Evolutionary conservation across 2,888 invertebrate species (phyloP).

Genomic region (Ormyrus nitidulus): DNA sequence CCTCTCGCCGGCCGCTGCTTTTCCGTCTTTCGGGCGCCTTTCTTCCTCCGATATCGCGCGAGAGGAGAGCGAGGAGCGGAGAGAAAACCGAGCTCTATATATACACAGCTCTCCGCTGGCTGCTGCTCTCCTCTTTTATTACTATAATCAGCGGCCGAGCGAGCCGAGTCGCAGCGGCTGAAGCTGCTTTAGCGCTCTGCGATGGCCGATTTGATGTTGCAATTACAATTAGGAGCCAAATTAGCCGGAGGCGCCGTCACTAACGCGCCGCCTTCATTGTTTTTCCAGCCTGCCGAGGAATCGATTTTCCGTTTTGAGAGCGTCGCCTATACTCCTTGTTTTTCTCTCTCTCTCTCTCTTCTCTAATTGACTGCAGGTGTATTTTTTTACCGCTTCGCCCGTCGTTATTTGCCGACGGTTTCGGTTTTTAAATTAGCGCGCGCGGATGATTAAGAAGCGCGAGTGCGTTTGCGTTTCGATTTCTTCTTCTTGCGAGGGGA

Average conservation of each 20-base stretch:
- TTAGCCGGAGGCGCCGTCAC: neutral
- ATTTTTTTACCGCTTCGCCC: too few species aligned
- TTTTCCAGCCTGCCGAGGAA: neutral
- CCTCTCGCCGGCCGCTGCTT: neutral
- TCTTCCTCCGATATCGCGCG: conserved; percentile 2
- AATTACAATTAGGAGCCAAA: conserved; percentile 9
- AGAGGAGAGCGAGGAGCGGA: neutral
- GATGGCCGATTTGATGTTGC: conserved; percentile 6
- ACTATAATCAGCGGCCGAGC: conserved; percentile 11
- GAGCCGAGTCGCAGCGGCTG: neutral
- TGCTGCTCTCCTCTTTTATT: conserved; percentile 17
- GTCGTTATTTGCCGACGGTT: too few species aligned
- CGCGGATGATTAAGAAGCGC: conserved; percentile 21
- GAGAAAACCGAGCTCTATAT: conserved; percentile 18
- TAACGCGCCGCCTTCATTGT: neutral
- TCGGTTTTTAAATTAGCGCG: too few species aligned
- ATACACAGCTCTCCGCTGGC: too few species aligned
- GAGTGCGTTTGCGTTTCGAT: conserved; percentile 15
- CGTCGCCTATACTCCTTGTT: too few species aligned
- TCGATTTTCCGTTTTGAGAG: too few species aligned
- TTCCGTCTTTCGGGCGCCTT: conserved; percentile 30
- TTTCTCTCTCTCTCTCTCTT: too few species aligned
- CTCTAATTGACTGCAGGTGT: too few species aligned
- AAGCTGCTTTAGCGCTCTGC: neutral
- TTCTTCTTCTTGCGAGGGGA: conserved; percentile 17